Evolutionary conservation across 2,113 vertebrate species (phyloP), one percentile per base, ranked within the genome.

Genomic region (Coregonus clupeaformis): DNA sequence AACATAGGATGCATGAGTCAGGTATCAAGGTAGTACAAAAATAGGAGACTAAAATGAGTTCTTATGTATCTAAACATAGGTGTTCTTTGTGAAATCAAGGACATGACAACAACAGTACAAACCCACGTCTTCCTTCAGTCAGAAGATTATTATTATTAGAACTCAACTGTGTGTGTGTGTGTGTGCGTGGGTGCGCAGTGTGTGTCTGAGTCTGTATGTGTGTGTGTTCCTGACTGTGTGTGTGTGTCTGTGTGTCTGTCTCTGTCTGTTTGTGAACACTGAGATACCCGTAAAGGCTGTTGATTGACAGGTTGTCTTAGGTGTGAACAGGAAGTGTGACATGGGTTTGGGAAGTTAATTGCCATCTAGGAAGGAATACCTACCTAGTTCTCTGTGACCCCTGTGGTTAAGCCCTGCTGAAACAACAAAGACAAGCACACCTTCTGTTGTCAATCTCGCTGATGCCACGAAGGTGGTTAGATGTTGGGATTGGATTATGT

Each of bases 401-500:
- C 79, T 79, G 77, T 57, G 80, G 84, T 74, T 79, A 80, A 88
- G 83, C 79, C 77, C 78, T 72, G 77, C 86, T 85, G 81, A 90
- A 86, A 74, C 86, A 80, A 89, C 90, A 88, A 89, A 89, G 85
- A 77, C n/a, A 74, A 83, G 81, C 83, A 84, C 69, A 74, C 74
- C 82, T 77, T 83, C 74, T 84, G 85, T 83, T 87, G 80, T 83
- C 86, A 81, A 89, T 80, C 76, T 77, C 72, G 76, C 85, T 87
- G 85, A 84, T 87, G 82, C 80, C 80, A 85, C 69, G 11, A 6
- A 71, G 68, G 18, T 6, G 22, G 47, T 73, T 75, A 77, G 71
- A 84, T 82, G 81, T 76, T 29, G 57, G 69, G 71, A 84, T 80
- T 84, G 62, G 84, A 82, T 80, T 86, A 87, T 83, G 83, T 87